Evolutionary conservation across 1,140 invertebrate genomes (phyloP).

Genomic region (Eriosoma lanigerum): DNA sequence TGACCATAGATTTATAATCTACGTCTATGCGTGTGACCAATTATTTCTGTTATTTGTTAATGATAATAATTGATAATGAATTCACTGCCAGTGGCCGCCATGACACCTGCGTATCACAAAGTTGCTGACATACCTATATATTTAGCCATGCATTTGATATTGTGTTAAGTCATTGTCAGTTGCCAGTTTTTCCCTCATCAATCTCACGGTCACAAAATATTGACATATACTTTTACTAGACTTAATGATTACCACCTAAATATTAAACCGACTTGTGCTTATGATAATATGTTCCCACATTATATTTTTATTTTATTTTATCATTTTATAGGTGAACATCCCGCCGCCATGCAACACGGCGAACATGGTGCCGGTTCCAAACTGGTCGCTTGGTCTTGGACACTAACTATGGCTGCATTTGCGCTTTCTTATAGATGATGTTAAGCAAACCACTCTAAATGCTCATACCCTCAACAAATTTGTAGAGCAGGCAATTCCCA

Average conservation of each 20-base stretch:
- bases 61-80: no score
- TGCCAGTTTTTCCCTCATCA: not conserved
- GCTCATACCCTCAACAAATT: not conserved
- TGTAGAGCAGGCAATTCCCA: not conserved
- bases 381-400: constrained; percentile 50
- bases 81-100: no score
- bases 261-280: constrained; percentile 10
- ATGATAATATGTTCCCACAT: constrained; percentile 30
- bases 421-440: constrained; percentile 53
- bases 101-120: no score
- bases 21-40: no score
- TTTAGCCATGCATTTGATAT: not conserved
- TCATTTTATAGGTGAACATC: constrained; percentile 78
- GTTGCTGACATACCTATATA: no score
- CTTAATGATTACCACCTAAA: not conserved
- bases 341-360: constrained; percentile 85
- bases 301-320: not conserved
- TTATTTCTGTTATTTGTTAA: no score
- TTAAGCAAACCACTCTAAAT: not conserved
- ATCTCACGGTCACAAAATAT: not conserved
- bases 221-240: not conserved
- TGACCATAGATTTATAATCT: no score
- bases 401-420: constrained; percentile 47
- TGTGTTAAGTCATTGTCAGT: not conserved
- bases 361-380: constrained; percentile 63